phyloP scores from a whole-genome alignment of 2,888 invertebrate species.

The Amblyjoppa fuscipennis region DNA sequence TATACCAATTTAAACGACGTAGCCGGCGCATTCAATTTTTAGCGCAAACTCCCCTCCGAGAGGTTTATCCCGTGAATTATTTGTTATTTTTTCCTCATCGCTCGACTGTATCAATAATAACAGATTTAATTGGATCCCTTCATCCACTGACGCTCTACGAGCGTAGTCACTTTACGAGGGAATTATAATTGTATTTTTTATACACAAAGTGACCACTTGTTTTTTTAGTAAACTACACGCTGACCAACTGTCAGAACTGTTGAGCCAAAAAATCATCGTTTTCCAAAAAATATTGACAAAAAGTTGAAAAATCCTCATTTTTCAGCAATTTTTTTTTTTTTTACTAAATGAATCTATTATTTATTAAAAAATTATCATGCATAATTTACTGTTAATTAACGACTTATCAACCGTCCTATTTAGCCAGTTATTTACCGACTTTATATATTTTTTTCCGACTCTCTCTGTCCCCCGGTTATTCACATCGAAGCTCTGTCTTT shows the following conservation, averaged over 20 bases:
- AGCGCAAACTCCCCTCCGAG: background rate
- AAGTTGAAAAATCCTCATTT: background rate
- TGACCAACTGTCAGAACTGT: too few species aligned
- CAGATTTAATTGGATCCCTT: slow-evolving; percentile 10
- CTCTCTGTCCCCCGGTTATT: slow-evolving; percentile 11
- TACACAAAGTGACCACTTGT: too few species aligned
- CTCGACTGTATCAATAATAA: slow-evolving; percentile 8
- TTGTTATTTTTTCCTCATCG: background rate
- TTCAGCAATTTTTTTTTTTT: background rate
- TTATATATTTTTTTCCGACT: background rate
- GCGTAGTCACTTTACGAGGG: background rate
- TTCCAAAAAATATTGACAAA: too few species aligned
- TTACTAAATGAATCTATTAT: background rate
- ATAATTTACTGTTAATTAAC: background rate
- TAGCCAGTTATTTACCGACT: too few species aligned
- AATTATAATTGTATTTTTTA: background rate
- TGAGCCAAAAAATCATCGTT: too few species aligned
- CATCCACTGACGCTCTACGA: background rate
- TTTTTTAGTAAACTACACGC: background rate
- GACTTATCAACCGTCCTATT: background rate
- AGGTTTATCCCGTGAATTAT: background rate
- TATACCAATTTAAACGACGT: background rate
- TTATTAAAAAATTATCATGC: background rate
- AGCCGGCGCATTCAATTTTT: slow-evolving; percentile 3
- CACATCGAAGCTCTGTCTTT: slow-evolving; percentile 22